Conservation (phyloP, 1,140 invertebrate genomes). For the Marisa cornuarietis region DNA sequence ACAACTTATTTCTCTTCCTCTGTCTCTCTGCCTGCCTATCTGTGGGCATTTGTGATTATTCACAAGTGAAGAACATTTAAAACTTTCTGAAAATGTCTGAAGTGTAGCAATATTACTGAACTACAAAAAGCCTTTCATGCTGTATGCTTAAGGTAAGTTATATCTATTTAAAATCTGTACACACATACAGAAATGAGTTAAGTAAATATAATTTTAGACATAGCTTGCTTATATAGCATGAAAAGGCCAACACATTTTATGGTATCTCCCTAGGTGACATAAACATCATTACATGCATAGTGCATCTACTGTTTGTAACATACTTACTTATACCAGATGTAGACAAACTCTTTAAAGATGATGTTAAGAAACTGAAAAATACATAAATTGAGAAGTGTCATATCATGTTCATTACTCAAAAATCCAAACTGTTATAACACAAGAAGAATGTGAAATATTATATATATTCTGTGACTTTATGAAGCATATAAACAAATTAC, state of each 20-base stretch:
- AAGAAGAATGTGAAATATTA: neutral
- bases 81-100: slow-evolving; percentile 3
- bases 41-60: too few relatives aligned
- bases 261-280: too few relatives aligned
- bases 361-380: slow-evolving; percentile 77
- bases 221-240: too few relatives aligned
- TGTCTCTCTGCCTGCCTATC: too few relatives aligned
- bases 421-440: neutral
- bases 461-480: neutral
- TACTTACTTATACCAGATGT: slow-evolving; percentile 76
- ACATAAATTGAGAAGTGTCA: slow-evolving; percentile 26
- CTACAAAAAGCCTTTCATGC: too few relatives aligned
- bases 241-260: too few relatives aligned
- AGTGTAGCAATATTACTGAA: neutral
- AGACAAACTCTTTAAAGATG: slow-evolving; percentile 77
- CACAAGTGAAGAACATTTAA: neutral
- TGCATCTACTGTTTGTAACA: neutral
- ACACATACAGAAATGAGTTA: too few relatives aligned
- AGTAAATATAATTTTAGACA: too few relatives aligned
- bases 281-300: too few relatives aligned
- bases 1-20: neutral
- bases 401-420: neutral
- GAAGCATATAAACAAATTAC: neutral
- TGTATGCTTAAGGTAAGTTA: too few relatives aligned
- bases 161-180: too few relatives aligned